Conservation (phyloP, 2,888 invertebrate species). For the Rosalia funebris region DNA sequence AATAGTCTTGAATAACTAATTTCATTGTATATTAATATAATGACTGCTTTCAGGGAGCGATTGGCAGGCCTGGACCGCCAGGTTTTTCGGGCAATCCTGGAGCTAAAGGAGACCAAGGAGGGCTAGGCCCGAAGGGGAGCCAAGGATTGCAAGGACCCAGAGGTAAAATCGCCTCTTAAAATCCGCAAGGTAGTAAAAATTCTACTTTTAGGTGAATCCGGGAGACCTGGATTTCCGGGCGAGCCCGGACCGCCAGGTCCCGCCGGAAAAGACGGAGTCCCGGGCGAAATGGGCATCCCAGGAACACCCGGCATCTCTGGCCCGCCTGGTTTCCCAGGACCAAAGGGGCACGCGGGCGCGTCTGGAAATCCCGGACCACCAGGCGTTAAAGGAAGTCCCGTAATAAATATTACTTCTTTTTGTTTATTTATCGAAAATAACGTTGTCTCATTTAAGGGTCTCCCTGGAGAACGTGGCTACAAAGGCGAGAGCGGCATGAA, state of each 20-base stretch:
- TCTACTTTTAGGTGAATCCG: conserved; percentile 68
- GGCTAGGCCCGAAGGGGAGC: conserved; percentile 80
- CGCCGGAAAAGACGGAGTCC: conserved; percentile 82
- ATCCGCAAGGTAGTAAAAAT: not conserved
- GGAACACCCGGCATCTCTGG: conserved; percentile 80
- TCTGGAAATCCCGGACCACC: conserved; percentile 78
- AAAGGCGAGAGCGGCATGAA: conserved; percentile 83
- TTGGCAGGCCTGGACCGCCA: conserved; percentile 85
- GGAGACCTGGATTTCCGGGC: conserved; percentile 80
- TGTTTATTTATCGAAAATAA: not conserved
- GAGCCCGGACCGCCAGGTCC: conserved; percentile 79
- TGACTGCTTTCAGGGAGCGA: conserved; percentile 70
- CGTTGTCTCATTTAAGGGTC: conserved; percentile 67
- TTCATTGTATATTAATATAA: not conserved
- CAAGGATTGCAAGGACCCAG: conserved; percentile 84
- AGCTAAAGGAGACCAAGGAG: conserved; percentile 82
- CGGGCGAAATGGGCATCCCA: conserved; percentile 82
- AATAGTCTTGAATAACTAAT: conserved; percentile 39
- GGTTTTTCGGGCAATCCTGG: conserved; percentile 88
- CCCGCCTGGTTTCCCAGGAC: conserved; percentile 84
- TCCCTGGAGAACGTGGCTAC: conserved; percentile 80
- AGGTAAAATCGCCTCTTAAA: conserved; percentile 58
- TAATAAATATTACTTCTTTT: conserved; percentile 58
- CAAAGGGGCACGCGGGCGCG: conserved; percentile 79
- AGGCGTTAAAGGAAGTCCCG: conserved; percentile 80